Evolutionary conservation across 2,113 vertebrate species (phyloP).

Genomic region (Strigops habroptila): DNA sequence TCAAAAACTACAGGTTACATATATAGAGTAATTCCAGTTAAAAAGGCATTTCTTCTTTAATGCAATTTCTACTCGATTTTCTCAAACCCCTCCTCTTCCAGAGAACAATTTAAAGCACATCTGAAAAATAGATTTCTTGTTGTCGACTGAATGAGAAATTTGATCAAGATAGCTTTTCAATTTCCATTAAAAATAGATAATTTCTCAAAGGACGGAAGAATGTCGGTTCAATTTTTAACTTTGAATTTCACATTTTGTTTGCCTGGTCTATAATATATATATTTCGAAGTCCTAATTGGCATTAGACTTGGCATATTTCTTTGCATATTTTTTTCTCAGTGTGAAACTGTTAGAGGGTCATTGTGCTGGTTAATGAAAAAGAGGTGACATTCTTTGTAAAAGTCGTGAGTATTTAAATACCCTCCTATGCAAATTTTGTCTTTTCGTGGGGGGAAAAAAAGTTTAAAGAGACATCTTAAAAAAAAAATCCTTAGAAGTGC

Average conservation of each 20-base stretch:
- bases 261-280: not conserved
- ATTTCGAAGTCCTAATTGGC: not conserved
- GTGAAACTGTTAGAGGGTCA: constrained; percentile 2
- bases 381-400: not conserved
- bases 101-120: constrained; percentile 2
- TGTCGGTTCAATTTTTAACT: not conserved
- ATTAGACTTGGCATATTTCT: constrained; percentile 3
- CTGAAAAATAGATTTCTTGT: constrained; percentile 44
- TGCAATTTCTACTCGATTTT: constrained; percentile 26
- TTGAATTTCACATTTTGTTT: not conserved
- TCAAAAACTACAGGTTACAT: not conserved
- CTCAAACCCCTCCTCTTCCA: not conserved
- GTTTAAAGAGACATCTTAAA: not conserved
- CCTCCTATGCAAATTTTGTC: not conserved
- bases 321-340: not conserved
- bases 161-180: constrained; percentile 3
- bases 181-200: constrained; percentile 21
- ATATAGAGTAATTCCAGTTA: not conserved
- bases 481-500: not conserved
- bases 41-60: constrained; percentile 28
- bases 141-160: not conserved
- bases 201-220: not conserved
- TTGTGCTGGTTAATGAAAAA: constrained; percentile 12
- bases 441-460: not conserved
- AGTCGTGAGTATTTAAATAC: not conserved